Base-by-base conservation (phyloP, 2,113 vertebrate genomes). In the Bufo gargarizans region DNA sequence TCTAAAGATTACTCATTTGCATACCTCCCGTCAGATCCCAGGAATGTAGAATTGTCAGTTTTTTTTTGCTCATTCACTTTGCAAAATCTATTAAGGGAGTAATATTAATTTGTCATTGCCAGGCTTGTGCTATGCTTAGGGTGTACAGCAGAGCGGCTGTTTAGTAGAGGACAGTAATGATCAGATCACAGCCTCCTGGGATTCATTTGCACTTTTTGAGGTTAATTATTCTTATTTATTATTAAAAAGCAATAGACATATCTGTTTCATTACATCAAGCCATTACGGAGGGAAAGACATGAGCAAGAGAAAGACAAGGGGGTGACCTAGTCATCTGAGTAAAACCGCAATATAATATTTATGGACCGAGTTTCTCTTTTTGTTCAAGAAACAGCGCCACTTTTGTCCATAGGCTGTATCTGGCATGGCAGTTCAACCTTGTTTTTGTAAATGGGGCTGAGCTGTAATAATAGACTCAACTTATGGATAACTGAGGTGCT, bases 1-100 rank as follows among this genome's bases (percentile, higher is more conserved):
- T 86, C 85, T 86, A 77, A 86, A 86, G 85, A 76, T 65, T 77
- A 65, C 59, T 86, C 61, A 86, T 86, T 86, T 86, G 76, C 85
- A 86, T 86, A 78, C 47, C 74, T 67, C 76, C 33, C 10, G 11
- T 74, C 55, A 77, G 19, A n/a, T 77, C 59, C 59, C 59, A 43
- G 59, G 59, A 77, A 86, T 86, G 10, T 20, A 65, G 45, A 63
- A 77, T 49, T 47, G 13, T 82, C 61, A 53, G 6, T 69, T 65
- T 71, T 53, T 80, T 67, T 83, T 82, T 49, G 53, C 47, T 82
- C 43, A 67, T 69, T 69, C 4, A 2, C 47, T 20, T 33, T 33
- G 20, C 49, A 55, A 69, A 55, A 53, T 47, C 82, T 67, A 82
- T 82, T 82, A 65, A 65, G 19, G 17, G 33, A n/a, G 45, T 13